Percentiles rank a stretch among this genome's conserved stretches.
Evolutionary conservation across 2,797 vertebrate genomes (phyloP).

Genomic region (Acanthurus leucopareius): DNA sequence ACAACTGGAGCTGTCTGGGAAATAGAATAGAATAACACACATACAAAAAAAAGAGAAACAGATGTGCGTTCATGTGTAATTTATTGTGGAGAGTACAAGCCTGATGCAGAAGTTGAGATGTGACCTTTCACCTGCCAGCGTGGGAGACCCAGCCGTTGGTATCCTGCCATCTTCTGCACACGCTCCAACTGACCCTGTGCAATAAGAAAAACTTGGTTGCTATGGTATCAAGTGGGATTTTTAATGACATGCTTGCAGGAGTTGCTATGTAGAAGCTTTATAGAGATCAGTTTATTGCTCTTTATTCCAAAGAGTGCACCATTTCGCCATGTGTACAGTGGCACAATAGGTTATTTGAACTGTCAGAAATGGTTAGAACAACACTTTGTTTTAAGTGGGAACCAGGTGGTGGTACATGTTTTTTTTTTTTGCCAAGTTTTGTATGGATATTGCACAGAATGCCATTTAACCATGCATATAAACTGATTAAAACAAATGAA

Average conservation of each 20-base stretch:
- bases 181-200: slow-evolving; percentile 56
- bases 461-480: not conserved
- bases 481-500: not conserved
- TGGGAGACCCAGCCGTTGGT: slow-evolving; percentile 66
- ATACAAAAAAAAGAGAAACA: slow-evolving; percentile 9
- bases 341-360: slow-evolving; percentile 29
- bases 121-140: slow-evolving; percentile 61
- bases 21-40: not conserved
- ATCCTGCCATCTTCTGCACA: slow-evolving; percentile 58
- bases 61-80: slow-evolving; percentile 36
- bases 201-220: slow-evolving; percentile 68
- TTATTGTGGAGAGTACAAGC: slow-evolving; percentile 26
- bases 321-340: slow-evolving; percentile 3
- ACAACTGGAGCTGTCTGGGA: not conserved
- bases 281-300: slow-evolving; percentile 31
- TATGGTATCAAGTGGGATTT: slow-evolving; percentile 70
- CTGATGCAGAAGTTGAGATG: slow-evolving; percentile 51
- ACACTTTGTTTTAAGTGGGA: slow-evolving; percentile 32
- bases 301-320: not conserved
- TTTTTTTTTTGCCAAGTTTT: slow-evolving; percentile 1
- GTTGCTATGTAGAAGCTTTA: slow-evolving; percentile 55
- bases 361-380: slow-evolving; percentile 32
- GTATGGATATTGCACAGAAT: slow-evolving; percentile 7
- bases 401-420: slow-evolving; percentile 33
- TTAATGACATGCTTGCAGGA: slow-evolving; percentile 65